phyloP scores from a whole-genome alignment of 2,113 vertebrate genomes.

The Scomber colias region DNA sequence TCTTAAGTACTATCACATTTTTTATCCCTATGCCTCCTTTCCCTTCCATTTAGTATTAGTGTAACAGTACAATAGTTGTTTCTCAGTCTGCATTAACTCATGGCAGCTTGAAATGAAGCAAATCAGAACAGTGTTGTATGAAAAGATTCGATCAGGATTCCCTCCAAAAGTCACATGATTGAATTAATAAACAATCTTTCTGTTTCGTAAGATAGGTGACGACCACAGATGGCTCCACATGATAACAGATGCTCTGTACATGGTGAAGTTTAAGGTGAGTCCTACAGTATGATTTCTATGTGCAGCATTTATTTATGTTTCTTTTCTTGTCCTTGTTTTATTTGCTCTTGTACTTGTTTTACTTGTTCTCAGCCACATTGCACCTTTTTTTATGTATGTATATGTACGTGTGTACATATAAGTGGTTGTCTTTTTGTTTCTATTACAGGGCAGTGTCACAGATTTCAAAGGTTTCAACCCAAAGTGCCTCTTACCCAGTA shows the following conservation, averaged over 20 bases:
- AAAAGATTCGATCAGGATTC: background rate
- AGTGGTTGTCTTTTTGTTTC: background rate
- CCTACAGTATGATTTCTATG: background rate
- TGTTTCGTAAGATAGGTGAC: slow-evolving; percentile 86
- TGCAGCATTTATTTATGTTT: background rate
- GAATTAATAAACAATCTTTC: background rate
- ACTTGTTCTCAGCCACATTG: background rate
- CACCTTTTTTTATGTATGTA: no score
- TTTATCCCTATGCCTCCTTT: background rate
- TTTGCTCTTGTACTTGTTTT: background rate
- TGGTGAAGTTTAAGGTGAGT: slow-evolving; percentile 95
- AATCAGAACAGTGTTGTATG: background rate
- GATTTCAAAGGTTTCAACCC: slow-evolving; percentile 94
- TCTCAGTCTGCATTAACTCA: background rate
- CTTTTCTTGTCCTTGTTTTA: background rate
- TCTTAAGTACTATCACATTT: background rate
- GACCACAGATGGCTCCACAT: slow-evolving; percentile 90
- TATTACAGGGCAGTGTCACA: slow-evolving; percentile 87
- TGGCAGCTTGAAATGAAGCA: background rate
- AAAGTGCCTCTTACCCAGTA: slow-evolving; percentile 92
- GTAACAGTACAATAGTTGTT: background rate
- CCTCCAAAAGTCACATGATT: background rate
- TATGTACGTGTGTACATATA: background rate
- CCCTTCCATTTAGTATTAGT: background rate
- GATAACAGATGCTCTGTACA: slow-evolving; percentile 94